phyloP scores from a whole-genome alignment of 23 tunicate genomes.

The Botrylloides violaceus region DNA sequence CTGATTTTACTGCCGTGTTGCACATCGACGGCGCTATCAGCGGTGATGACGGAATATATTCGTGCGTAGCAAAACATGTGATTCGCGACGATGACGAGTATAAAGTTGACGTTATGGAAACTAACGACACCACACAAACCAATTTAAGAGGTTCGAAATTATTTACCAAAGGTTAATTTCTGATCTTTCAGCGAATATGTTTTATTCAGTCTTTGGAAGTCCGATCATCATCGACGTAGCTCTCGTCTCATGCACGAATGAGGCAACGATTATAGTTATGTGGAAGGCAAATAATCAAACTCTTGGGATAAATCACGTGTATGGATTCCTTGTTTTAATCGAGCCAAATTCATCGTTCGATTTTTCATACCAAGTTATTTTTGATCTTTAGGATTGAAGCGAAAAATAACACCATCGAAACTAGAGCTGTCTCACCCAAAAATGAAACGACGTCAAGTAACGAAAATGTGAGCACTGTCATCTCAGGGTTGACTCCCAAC shows the following conservation, averaged over 20 bases:
- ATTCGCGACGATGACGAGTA: not conserved
- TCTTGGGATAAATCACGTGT: not conserved
- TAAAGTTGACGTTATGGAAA: not conserved
- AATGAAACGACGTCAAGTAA: too few species aligned
- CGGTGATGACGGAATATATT: not conserved
- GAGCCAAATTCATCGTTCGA: too few species aligned
- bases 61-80: not conserved
- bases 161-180: not conserved
- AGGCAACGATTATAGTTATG: not conserved
- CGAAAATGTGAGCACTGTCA: too few species aligned
- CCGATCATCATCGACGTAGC: not conserved
- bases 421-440: too few species aligned
- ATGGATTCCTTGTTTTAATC: too few species aligned
- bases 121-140: not conserved
- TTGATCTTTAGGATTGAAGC: too few species aligned
- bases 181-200: not conserved
- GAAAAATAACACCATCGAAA: too few species aligned
- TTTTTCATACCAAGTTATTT: too few species aligned
- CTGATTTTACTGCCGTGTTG: not conserved
- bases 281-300: not conserved
- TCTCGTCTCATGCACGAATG: not conserved
- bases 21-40: not conserved
- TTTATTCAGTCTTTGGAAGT: not conserved
- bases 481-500: too few species aligned
- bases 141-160: not conserved